phyloP scores from a whole-genome alignment of 2,113 vertebrate species.

The Argyrosomus japonicus region DNA sequence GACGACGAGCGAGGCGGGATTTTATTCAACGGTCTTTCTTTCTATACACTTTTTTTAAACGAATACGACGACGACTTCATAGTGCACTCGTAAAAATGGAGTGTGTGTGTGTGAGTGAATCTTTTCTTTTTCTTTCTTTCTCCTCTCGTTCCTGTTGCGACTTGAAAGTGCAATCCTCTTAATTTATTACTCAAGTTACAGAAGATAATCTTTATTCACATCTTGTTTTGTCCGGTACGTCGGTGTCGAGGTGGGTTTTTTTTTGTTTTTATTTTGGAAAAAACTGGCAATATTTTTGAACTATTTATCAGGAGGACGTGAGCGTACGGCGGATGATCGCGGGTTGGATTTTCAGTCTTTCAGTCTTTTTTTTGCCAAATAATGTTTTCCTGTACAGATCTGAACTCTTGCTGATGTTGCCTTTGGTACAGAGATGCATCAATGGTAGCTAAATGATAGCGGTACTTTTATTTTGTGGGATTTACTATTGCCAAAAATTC shows the following conservation, averaged over 20 bases:
- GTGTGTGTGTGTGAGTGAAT: constrained; percentile 68
- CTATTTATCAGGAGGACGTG: constrained; percentile 66
- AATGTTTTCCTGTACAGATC: constrained; percentile 76
- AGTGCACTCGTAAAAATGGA: constrained; percentile 78
- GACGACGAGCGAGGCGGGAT: constrained; percentile 38
- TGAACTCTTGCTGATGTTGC: constrained; percentile 76
- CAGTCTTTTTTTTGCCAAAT: constrained; percentile 78
- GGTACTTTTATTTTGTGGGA: constrained; percentile 74
- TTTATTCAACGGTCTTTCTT: constrained; percentile 66
- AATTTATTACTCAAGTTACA: constrained; percentile 65
- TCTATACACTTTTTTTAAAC: constrained; percentile 64
- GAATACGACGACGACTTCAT: constrained; percentile 62
- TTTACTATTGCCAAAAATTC: constrained; percentile 84
- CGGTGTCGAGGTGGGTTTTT: constrained; percentile 59
- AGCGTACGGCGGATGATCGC: constrained; percentile 10
- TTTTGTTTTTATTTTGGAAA: constrained; percentile 37
- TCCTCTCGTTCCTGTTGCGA: constrained; percentile 57
- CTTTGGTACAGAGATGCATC: constrained; percentile 83
- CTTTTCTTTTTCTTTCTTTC: constrained; percentile 38
- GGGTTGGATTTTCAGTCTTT: constrained; percentile 52
- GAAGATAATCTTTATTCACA: constrained; percentile 59
- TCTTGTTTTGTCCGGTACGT: constrained; percentile 69
- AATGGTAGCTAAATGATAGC: constrained; percentile 70
- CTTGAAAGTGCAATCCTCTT: constrained; percentile 77
- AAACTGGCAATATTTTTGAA: constrained; percentile 82